These are phyloP conservation scores for Rambutsinella grinnellia DNA, from an alignment of 2,888 invertebrate genomes.

Conservation along the genomic window DNA sequence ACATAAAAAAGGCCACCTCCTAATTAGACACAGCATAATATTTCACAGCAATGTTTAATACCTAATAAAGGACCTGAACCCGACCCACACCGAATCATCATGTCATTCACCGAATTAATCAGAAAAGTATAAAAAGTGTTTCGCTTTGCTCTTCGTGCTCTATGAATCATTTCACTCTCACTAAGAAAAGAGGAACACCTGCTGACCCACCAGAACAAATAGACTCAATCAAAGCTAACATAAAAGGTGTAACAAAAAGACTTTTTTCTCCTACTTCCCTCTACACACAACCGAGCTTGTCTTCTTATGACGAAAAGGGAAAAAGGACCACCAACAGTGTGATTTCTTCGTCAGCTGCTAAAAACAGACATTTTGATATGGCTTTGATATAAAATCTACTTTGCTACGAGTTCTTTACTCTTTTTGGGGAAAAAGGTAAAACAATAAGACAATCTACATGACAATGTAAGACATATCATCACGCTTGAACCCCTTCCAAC, in stretches of 20 bases:
- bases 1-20: no score
- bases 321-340: constrained; percentile 44
- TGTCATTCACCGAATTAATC: constrained; percentile 47
- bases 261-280: constrained; percentile 1
- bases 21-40: no score
- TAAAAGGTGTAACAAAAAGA: constrained; percentile 35
- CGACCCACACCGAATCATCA: not conserved
- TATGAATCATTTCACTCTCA: constrained; percentile 9
- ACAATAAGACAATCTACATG: constrained; percentile 23
- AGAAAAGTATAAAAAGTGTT: constrained; percentile 8
- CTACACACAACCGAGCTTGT: not conserved
- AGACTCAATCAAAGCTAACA: constrained; percentile 25
- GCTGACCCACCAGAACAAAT: constrained; percentile 25
- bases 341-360: constrained; percentile 46
- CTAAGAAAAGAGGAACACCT: constrained; percentile 32
- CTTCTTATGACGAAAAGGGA: constrained; percentile 4
- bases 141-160: no score
- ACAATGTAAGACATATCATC: not conserved
- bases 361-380: no score
- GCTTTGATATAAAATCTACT: no score
- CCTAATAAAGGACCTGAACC: no score
- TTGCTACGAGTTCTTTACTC: not conserved
- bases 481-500: constrained; percentile 22
- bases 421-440: not conserved
- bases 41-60: no score